Percentiles rank a stretch among this genome's conserved stretches.
phyloP scores from a whole-genome alignment of 2,113 vertebrate genomes.

The Hemiprocne comata region DNA sequence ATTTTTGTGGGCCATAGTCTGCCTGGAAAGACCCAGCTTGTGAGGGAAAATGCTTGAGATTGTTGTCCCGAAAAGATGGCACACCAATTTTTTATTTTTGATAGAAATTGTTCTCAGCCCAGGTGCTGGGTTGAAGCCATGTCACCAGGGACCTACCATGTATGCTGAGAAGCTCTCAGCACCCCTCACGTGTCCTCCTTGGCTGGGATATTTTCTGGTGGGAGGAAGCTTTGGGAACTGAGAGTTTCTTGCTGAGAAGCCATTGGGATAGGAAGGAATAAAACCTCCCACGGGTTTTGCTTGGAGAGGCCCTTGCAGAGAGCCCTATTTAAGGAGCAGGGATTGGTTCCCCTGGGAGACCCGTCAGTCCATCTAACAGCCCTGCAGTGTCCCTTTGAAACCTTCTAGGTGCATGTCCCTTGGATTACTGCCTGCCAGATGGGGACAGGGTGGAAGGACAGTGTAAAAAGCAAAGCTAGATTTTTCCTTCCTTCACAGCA shows the following conservation, averaged over 20 bases:
- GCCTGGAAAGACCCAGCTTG: not conserved
- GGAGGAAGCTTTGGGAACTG: not conserved
- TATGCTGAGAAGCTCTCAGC: not conserved
- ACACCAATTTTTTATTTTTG: not conserved
- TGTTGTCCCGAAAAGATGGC: too few species aligned
- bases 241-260: not conserved
- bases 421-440: not conserved
- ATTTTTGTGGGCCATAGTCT: not conserved
- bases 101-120: not conserved
- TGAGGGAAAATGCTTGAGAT: not conserved
- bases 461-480: not conserved
- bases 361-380: fast-evolving
- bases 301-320: not conserved
- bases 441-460: not conserved
- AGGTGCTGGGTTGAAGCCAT: not conserved
- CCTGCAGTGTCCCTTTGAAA: not conserved
- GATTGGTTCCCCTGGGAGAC: not conserved
- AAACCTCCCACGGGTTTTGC: not conserved
- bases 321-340: not conserved
- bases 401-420: fast-evolving
- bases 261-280: not conserved
- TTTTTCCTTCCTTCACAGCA: not conserved
- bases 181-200: not conserved
- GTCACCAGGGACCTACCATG: not conserved
- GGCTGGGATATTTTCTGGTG: not conserved